Percentiles rank a stretch among this genome's conserved stretches.
Evolutionary conservation across 2,113 vertebrate species (phyloP).

Genomic region (Panthera tigris): DNA sequence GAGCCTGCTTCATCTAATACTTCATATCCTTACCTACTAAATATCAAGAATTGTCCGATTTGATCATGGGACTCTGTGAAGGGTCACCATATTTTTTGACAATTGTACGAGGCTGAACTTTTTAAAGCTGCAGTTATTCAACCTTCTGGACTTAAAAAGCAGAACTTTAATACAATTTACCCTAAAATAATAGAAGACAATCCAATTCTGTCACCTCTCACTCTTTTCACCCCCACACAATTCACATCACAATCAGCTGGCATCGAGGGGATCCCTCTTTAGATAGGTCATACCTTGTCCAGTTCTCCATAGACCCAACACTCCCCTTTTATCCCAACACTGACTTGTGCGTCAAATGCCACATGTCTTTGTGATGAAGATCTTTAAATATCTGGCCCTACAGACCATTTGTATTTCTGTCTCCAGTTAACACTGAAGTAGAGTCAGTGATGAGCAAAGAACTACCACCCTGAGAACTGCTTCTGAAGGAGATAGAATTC

Average conservation of each 20-base stretch:
- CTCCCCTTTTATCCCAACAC: background rate
- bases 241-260: background rate
- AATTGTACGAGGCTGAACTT: background rate
- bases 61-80: background rate
- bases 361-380: background rate
- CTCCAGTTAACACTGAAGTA: background rate
- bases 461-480: background rate
- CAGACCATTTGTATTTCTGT: background rate
- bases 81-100: background rate
- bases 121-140: background rate
- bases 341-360: background rate
- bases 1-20: background rate
- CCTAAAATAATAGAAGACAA: slow-evolving; percentile 7
- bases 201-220: background rate
- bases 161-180: background rate
- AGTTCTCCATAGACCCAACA: background rate
- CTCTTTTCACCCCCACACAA: background rate
- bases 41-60: background rate
- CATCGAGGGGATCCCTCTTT: background rate
- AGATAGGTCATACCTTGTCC: background rate
- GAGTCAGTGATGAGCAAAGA: background rate
- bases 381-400: background rate
- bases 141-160: background rate
- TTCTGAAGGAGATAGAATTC: background rate
- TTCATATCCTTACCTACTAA: background rate